Evolutionary conservation across 2,888 invertebrate genomes (phyloP), one percentile per base, ranked within the genome.

Genomic region (Boloria euphrosyne): DNA sequence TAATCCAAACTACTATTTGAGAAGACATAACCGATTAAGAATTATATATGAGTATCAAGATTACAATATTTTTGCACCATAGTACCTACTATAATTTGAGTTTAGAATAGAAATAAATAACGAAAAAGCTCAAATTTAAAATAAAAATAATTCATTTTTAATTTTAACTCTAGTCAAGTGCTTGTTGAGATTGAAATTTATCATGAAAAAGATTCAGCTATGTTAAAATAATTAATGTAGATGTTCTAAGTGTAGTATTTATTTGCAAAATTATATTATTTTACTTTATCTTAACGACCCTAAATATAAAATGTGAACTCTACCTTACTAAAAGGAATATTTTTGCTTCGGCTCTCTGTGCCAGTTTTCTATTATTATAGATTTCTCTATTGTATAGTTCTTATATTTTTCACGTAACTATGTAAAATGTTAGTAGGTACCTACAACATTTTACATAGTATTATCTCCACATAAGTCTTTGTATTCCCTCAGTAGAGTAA

Each of bases 201-300:
- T 60, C 18, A 60, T 60, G 43, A 60, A 60, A 60, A n/a, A n/a
- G 43, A 60, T 51, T 60, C 51, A 51, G 51, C 43, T 60, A 60
- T 43, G 51, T 60, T 50, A 60, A 22, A 60, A 50, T 60, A 60
- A 60, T 60, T 60, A 43, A 60, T 47, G 50, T 18, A 18, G 31
- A 13, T 22, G 16, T 16, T 31, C 27, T 59, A 18, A 55, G 18
- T 55, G 43, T 13, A 18, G 27, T 49, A 3, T 47, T 27, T 31
- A 49, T 59, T 59, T 59, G 16, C 31, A 27, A 59, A 59, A 27
- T 17, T 27, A 59, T 50, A 50, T 6, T 7, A 52, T 52, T 52
- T 18, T 52, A 52, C 3, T 51, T 3, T 50, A 51, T 4, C 7
- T 14, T n/a, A 31, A 27, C 18, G 13, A 7, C 5, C 27, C 13